Evolutionary conservation across 2,113 vertebrate genomes (phyloP).

Genomic region (Myodes glareolus): DNA sequence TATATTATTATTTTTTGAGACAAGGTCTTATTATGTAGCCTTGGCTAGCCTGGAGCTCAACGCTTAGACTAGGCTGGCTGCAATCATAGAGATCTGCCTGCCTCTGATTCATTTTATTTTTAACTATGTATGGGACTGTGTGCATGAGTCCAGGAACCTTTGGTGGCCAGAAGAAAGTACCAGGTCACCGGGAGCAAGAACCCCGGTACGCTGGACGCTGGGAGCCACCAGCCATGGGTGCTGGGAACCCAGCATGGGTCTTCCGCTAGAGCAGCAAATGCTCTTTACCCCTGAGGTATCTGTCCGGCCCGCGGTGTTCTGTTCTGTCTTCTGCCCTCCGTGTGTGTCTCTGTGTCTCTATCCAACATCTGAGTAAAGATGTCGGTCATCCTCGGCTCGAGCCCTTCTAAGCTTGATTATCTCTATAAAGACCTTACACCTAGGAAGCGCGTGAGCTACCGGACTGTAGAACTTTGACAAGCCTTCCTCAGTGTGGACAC

Average conservation of each 20-base stretch:
- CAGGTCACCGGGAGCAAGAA: background rate
- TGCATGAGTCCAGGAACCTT: background rate
- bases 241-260: background rate
- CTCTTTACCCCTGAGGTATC: background rate
- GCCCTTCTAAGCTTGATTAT: background rate
- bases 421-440: background rate
- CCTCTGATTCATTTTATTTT: background rate
- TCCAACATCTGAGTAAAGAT: background rate
- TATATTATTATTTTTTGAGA: background rate
- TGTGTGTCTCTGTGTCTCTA: background rate
- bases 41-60: background rate
- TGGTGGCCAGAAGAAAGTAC: background rate
- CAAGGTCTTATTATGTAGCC: background rate
- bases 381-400: background rate
- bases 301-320: background rate
- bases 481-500: background rate
- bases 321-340: background rate
- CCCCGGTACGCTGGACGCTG: background rate
- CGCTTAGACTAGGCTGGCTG: background rate
- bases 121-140: background rate
- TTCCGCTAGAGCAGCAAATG: too few relatives aligned
- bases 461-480: background rate
- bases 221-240: background rate
- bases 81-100: background rate
- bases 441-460: background rate